A percentile compares a stretch with the other conserved stretches of the same genome.
These are phyloP conservation scores for Zoroaster sp. DNA, from an alignment of 53 echinoderm and acorn worm genomes.

Conservation along the genomic window DNA sequence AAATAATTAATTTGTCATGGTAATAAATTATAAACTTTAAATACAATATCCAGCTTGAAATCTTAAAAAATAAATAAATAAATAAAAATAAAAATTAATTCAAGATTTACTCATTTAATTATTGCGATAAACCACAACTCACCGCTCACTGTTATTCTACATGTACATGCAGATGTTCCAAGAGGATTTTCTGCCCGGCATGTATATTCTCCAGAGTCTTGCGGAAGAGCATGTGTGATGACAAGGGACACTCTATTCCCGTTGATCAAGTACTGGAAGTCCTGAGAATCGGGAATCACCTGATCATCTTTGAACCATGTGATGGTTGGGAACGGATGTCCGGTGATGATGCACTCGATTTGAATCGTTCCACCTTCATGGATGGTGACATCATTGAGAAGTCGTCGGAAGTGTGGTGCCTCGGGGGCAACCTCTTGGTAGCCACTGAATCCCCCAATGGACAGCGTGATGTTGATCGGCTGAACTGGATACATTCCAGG, in stretches of 20 bases:
- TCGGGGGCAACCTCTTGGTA: constrained; percentile 70
- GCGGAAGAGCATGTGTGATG: constrained; percentile 79
- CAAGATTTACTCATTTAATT: neutral
- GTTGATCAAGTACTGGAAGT: constrained; percentile 92
- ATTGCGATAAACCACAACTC: constrained; percentile 4
- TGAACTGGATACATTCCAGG: constrained; percentile 55
- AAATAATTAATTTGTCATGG: no score
- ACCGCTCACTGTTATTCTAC: constrained; percentile 85
- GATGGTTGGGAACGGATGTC: constrained; percentile 84
- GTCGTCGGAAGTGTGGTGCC: constrained; percentile 82
- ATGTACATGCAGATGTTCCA: constrained; percentile 88
- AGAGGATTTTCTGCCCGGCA: constrained; percentile 89
- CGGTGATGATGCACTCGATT: constrained; percentile 89
- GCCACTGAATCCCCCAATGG: constrained; percentile 80
- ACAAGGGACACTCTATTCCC: constrained; percentile 87
- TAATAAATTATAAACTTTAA: neutral
- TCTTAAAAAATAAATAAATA: neutral
- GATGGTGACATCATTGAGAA: constrained; percentile 73
- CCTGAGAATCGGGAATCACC: constrained; percentile 82
- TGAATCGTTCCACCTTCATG: constrained; percentile 84
- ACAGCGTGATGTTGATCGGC: constrained; percentile 89
- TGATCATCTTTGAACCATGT: constrained; percentile 87
- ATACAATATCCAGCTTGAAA: neutral
- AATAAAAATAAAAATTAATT: neutral
- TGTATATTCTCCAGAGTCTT: constrained; percentile 93